Conservation (phyloP, 1,140 invertebrate genomes). For the Ceratina australensis region DNA sequence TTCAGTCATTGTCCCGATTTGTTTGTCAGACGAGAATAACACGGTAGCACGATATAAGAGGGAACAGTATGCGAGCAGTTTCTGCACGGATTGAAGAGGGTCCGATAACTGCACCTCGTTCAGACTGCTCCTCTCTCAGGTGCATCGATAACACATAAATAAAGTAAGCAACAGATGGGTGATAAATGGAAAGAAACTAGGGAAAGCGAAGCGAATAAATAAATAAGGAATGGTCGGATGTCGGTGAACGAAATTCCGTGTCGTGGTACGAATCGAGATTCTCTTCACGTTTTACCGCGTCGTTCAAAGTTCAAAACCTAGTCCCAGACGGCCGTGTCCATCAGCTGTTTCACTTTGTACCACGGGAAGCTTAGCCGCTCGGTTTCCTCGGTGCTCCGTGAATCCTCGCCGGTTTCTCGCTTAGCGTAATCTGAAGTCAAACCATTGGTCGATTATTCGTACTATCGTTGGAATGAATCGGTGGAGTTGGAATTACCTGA, state of each 20-base stretch:
- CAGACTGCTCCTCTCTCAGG: too few relatives aligned
- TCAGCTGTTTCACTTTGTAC: constrained; percentile 85
- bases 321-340: constrained; percentile 82
- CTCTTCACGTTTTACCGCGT: background rate
- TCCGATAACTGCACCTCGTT: too few relatives aligned
- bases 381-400: constrained; percentile 43
- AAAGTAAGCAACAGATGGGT: constrained; percentile 13
- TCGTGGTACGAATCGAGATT: background rate
- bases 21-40: background rate
- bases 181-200: background rate
- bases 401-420: background rate
- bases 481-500: constrained; percentile 62
- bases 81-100: too few relatives aligned
- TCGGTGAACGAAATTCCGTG: background rate
- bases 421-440: background rate
- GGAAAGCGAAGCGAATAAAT: constrained; percentile 32
- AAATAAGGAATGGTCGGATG: constrained; percentile 2
- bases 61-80: too few relatives aligned
- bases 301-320: constrained; percentile 55
- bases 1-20: background rate
- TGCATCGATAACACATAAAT: constrained; percentile 22
- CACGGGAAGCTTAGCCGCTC: constrained; percentile 84
- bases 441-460: background rate
- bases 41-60: too few relatives aligned
- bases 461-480: too few relatives aligned